These are phyloP conservation scores for Atlantisia rogersi DNA, from an alignment of 2,113 vertebrate species.

Conservation along the genomic window DNA sequence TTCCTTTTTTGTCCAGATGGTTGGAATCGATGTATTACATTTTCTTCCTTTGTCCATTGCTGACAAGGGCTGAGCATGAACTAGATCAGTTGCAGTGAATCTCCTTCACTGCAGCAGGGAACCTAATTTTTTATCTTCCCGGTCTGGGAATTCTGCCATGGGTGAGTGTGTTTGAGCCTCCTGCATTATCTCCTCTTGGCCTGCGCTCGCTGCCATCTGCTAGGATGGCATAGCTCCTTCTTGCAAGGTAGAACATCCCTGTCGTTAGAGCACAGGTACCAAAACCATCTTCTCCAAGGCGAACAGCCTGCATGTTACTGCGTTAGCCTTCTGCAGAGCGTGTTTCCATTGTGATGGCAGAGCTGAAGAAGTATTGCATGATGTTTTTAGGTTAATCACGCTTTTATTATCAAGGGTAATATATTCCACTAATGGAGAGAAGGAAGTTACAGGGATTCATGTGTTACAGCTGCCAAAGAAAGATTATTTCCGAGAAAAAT, in stretches of 20 bases:
- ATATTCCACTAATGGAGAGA: not conserved
- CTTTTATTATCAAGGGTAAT: not conserved
- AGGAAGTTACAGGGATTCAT: not conserved
- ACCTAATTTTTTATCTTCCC: not conserved
- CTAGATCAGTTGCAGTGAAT: not conserved
- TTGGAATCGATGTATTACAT: not conserved
- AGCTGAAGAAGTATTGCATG: not conserved
- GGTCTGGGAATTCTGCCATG: conserved; percentile 3
- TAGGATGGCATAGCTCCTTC: not conserved
- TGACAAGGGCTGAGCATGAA: not conserved
- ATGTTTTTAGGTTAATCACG: not conserved
- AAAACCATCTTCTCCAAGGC: not conserved
- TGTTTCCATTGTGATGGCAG: not conserved
- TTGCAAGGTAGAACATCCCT: not conserved
- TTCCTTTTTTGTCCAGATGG: not conserved
- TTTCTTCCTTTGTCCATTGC: not conserved
- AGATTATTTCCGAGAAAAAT: not conserved
- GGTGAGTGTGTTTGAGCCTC: not conserved
- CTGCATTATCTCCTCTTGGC: not conserved
- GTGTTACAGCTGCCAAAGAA: conserved; percentile 6
- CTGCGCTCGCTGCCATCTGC: not conserved
- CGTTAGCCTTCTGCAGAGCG: not conserved
- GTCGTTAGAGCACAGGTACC: not conserved
- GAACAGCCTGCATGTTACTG: not conserved
- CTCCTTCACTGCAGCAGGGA: not conserved